Conservation (phyloP, 1,140 invertebrate species). For the Papilio polytes region DNA sequence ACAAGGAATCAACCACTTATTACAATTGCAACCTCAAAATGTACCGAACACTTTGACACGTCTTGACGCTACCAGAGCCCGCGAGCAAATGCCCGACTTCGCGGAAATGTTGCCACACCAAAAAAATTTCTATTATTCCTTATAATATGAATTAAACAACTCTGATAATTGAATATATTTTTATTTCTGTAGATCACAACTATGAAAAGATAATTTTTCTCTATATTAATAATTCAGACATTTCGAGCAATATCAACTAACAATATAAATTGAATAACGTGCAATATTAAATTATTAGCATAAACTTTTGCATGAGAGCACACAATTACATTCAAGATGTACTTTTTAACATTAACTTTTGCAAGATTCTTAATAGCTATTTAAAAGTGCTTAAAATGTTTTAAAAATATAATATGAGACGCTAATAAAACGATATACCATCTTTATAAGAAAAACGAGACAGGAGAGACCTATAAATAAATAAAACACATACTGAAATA, state of each 20-base stretch:
- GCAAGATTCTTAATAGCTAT: background rate
- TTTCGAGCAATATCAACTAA: background rate
- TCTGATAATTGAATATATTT: background rate
- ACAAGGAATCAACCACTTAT: too few species aligned
- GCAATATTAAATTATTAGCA: background rate
- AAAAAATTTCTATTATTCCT: too few species aligned
- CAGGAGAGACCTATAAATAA: too few species aligned
- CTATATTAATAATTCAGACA: slow-evolving; percentile 9
- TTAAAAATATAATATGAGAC: too few species aligned
- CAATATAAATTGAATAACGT: slow-evolving; percentile 2
- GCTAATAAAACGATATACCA: too few species aligned
- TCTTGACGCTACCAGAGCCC: too few species aligned
- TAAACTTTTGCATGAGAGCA: background rate
- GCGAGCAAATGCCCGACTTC: too few species aligned
- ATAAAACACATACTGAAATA: too few species aligned
- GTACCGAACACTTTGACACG: too few species aligned
- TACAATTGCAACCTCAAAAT: too few species aligned
- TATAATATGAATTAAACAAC: background rate
- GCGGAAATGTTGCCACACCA: too few species aligned
- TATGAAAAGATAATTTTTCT: background rate
- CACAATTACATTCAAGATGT: background rate
- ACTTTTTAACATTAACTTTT: background rate
- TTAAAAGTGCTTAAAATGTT: background rate
- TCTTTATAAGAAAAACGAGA: too few species aligned
- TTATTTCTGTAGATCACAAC: slow-evolving; percentile 8